These are phyloP conservation scores for Festucalex cinctus DNA, from an alignment of 2,113 vertebrate genomes.

Conservation along the genomic window DNA sequence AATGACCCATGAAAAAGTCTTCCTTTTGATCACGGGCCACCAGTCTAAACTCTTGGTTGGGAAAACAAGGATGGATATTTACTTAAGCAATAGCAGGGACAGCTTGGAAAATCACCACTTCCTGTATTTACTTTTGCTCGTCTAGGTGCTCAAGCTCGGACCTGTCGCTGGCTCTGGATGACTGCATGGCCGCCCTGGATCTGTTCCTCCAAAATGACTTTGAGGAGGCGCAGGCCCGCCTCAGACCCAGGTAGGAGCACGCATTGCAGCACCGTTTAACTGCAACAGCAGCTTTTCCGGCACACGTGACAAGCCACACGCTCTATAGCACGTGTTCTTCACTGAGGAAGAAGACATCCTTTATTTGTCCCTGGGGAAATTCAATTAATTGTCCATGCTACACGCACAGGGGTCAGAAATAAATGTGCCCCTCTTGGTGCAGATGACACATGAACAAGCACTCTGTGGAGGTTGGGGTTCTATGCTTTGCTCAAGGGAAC, in stretches of 20 bases:
- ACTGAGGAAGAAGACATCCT: not conserved
- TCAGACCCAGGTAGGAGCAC: constrained; percentile 82
- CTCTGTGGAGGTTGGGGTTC: not conserved
- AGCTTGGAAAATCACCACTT: not conserved
- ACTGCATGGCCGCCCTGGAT: constrained; percentile 91
- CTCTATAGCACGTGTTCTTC: not conserved
- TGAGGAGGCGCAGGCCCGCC: constrained; percentile 83
- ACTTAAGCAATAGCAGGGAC: too few species aligned
- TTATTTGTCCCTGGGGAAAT: constrained; percentile 1
- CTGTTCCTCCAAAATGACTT: constrained; percentile 93
- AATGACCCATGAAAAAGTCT: not conserved
- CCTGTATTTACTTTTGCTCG: constrained; percentile 24
- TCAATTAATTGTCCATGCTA: not conserved
- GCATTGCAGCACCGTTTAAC: not conserved
- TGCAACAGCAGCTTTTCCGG: not conserved
- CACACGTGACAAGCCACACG: not conserved
- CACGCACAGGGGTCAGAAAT: not conserved
- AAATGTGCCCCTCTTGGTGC: not conserved
- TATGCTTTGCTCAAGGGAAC: not conserved
- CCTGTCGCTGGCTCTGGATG: constrained; percentile 83
- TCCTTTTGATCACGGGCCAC: not conserved
- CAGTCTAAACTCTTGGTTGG: not conserved
- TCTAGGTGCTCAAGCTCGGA: constrained; percentile 75
- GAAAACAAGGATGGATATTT: not conserved
- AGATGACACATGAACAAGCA: not conserved